A percentile compares a stretch with the other conserved stretches of the same genome.
Evolutionary conservation across 2,888 invertebrate genomes (phyloP).

Genomic region (Scaeva pyrastri): DNA sequence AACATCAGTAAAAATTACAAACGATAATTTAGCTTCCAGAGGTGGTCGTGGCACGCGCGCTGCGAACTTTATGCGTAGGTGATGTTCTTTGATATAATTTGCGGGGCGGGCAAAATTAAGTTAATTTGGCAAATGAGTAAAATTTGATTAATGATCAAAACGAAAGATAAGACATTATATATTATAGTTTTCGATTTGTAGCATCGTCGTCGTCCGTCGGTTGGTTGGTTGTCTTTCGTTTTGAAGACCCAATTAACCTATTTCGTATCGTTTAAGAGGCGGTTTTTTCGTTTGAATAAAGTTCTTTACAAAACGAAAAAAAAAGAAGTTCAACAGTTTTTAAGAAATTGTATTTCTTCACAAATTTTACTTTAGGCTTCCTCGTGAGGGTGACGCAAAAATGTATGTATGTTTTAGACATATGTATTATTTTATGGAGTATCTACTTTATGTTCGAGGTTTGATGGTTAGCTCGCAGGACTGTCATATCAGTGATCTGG

Average conservation of each 20-base stretch:
- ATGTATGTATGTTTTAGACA: too few species aligned
- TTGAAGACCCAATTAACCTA: background rate
- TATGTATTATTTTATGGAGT: too few species aligned
- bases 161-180: background rate
- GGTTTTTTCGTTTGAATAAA: background rate
- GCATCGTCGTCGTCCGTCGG: too few species aligned
- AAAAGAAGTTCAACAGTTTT: background rate
- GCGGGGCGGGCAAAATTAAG: conserved; percentile 18
- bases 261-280: background rate
- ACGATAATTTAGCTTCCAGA: background rate
- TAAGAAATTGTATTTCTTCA: too few species aligned
- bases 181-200: conserved; percentile 6
- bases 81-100: conserved; percentile 12
- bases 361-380: too few species aligned
- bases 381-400: too few species aligned
- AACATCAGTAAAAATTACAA: background rate
- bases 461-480: too few species aligned
- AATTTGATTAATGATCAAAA: conserved; percentile 57
- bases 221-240: background rate
- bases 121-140: conserved; percentile 51
- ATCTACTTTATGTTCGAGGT: too few species aligned
- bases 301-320: background rate
- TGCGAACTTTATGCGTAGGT: conserved; percentile 48
- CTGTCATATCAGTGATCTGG: too few species aligned
- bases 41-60: conserved; percentile 22